Evolutionary conservation across 2,888 invertebrate species (phyloP).

Genomic region (Dryomyza anilis): DNA sequence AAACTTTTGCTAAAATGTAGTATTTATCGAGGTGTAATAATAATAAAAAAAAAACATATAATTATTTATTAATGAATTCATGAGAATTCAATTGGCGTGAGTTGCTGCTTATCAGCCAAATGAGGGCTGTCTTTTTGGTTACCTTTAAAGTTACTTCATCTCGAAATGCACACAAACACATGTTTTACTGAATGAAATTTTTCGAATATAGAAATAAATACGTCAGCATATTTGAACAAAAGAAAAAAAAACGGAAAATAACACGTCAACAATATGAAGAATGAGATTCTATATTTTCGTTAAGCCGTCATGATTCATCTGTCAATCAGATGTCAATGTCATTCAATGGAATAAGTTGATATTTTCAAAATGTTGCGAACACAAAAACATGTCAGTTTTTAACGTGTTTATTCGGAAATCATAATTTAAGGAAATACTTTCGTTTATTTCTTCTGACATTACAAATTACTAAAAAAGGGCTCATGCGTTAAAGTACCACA

Average conservation of each 20-base stretch:
- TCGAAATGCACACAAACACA: background rate
- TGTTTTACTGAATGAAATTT: background rate
- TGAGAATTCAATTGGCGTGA: background rate
- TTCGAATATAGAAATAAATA: background rate
- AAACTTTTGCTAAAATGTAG: background rate
- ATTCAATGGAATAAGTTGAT: conserved; percentile 31
- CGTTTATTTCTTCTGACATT: too few relatives aligned
- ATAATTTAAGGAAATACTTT: too few relatives aligned
- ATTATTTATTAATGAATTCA: background rate
- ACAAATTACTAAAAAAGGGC: too few relatives aligned
- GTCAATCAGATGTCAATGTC: conserved; percentile 58
- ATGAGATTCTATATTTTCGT: background rate
- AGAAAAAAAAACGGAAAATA: background rate
- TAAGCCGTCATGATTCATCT: conserved; percentile 47
- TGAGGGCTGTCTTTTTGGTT: too few relatives aligned
- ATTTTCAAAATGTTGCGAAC: background rate
- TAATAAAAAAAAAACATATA: background rate
- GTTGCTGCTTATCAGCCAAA: too few relatives aligned
- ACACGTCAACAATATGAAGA: too few relatives aligned
- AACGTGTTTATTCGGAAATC: too few relatives aligned
- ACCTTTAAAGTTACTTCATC: too few relatives aligned
- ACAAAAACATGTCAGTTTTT: too few relatives aligned
- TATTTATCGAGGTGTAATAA: background rate
- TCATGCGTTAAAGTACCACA: too few relatives aligned
- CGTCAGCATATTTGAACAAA: background rate